These are phyloP conservation scores for Phasianus colchicus DNA, from an alignment of 2,113 vertebrate species.

Conservation along the genomic window DNA sequence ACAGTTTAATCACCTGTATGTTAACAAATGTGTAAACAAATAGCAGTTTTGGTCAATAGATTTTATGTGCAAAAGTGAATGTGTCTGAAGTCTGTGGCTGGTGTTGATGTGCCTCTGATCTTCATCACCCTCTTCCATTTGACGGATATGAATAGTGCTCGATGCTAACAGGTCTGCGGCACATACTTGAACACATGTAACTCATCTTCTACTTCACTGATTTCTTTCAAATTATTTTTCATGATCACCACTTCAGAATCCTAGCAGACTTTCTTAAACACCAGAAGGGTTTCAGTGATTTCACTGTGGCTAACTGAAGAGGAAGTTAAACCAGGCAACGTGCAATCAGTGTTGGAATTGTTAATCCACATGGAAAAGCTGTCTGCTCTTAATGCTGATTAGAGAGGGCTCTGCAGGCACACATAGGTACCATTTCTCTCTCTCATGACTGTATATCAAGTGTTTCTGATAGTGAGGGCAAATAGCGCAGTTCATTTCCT, in stretches of 20 bases:
- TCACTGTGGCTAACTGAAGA: not conserved
- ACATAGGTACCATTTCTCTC: not conserved
- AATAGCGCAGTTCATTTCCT: not conserved
- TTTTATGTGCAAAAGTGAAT: not conserved
- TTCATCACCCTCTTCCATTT: not conserved
- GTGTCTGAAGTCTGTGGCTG: not conserved
- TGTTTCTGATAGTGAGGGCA: not conserved
- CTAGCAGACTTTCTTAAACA: not conserved
- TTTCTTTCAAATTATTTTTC: not conserved
- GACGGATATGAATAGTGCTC: not conserved
- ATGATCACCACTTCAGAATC: not conserved
- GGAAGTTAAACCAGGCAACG: not conserved
- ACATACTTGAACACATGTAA: not conserved
- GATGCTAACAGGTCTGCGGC: not conserved
- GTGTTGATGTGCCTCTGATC: not conserved
- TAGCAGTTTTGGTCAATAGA: not conserved
- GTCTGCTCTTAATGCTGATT: not conserved
- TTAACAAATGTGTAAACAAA: not conserved
- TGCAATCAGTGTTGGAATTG: not conserved
- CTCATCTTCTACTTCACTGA: not conserved
- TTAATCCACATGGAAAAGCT: not conserved
- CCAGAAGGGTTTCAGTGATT: not conserved
- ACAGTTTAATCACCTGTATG: not conserved
- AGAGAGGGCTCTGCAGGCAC: not conserved
- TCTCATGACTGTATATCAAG: not conserved